Base-by-base conservation (phyloP, 2,888 invertebrate species). In the Orthosia cruda region DNA sequence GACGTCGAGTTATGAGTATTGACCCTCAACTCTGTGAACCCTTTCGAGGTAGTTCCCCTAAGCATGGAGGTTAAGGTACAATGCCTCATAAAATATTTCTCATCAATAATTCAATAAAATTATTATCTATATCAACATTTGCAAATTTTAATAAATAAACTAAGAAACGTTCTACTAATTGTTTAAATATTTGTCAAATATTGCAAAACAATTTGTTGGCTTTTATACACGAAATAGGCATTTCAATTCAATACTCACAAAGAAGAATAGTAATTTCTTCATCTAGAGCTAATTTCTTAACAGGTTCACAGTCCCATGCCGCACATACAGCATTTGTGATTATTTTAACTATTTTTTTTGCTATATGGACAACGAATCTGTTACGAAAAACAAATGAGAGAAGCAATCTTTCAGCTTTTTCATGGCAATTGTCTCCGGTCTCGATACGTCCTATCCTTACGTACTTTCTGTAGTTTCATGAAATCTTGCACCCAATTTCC, bases 11-110 rank as follows among this genome's bases (percentile, higher is more conserved):
- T 74, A 12, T 67, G n/a, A 50, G 40, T 13, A 67, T 18, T 70
- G 69, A 74, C 83, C 78, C 18, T 74, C 78, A 81, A 50, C 78
- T 70, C 52, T 61, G 11, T 67, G 57, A 63, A 73, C 69, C 62
- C 45, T 58, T 45, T 20, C 18, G n/a, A 71, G 72, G 82, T 77
- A 72, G 1, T 61, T 68, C 72, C 82, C 67, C 67, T 5, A 52
- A 66, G 23, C 49, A 32, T 26, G 23, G 15, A 72, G 50, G 68
- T 54, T 50, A 58, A 70, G 20, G 50, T 73, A 13, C 47, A 32
- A 13, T 55, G 49, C 13, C 18, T 55, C 20, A 26, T 16, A 20
- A 45, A 26, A 32, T 20, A 72, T 50, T 52, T 70, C 20, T 75
- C 77, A 76, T 77, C n/a, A 69, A 50, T 50, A 68, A 57, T 62